A percentile compares a stretch with the other conserved stretches of the same genome.
phyloP scores from a whole-genome alignment of 2,113 vertebrate genomes.

The Platichthys stellatus region DNA sequence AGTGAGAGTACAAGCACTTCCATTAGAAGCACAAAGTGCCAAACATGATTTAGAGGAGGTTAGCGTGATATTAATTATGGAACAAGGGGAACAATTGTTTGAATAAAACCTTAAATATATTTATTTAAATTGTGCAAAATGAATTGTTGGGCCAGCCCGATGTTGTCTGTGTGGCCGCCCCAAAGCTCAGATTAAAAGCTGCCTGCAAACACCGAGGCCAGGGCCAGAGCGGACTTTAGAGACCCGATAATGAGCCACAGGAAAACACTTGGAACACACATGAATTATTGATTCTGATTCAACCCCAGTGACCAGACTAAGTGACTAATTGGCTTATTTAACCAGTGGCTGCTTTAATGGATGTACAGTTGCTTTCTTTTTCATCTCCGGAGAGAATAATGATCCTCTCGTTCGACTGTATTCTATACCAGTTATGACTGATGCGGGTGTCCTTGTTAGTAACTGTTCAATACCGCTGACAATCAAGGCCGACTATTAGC shows the following conservation, averaged over 20 bases:
- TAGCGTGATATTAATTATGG: too few relatives aligned
- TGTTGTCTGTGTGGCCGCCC: slow-evolving; percentile 30
- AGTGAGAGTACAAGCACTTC: neutral
- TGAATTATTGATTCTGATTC: slow-evolving; percentile 64
- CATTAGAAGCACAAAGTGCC: neutral
- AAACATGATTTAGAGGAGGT: neutral
- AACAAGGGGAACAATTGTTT: neutral
- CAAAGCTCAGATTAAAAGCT: slow-evolving; percentile 50
- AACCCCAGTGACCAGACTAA: slow-evolving; percentile 55
- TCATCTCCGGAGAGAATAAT: slow-evolving; percentile 53
- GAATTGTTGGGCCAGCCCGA: slow-evolving; percentile 42
- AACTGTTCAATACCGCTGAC: slow-evolving; percentile 11
- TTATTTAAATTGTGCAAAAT: neutral
- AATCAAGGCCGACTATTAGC: neutral
- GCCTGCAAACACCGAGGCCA: slow-evolving; percentile 29
- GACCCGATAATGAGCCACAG: slow-evolving; percentile 61
- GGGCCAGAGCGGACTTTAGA: slow-evolving; percentile 23
- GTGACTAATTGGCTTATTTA: slow-evolving; percentile 74
- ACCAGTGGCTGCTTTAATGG: slow-evolving; percentile 48
- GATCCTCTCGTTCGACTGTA: slow-evolving; percentile 43
- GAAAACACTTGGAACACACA: slow-evolving; percentile 50
- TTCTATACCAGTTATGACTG: slow-evolving; percentile 27
- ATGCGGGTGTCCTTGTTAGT: slow-evolving; percentile 43
- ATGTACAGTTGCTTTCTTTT: slow-evolving; percentile 40
- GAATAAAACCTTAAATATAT: neutral